Evolutionary conservation across 2,888 invertebrate genomes (phyloP).

Genomic region (Pharmacophagus antenor): DNA sequence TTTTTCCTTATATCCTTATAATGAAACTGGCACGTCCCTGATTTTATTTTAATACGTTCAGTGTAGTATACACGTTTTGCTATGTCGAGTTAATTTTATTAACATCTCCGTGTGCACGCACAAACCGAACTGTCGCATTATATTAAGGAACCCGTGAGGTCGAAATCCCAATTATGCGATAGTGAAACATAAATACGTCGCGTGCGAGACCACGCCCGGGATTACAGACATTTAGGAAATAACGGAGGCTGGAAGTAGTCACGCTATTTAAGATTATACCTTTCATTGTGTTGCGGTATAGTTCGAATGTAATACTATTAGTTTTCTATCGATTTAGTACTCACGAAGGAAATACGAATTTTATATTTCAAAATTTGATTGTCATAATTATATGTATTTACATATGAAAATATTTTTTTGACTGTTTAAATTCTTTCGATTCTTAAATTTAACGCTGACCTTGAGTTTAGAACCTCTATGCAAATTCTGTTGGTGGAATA

Average conservation of each 20-base stretch:
- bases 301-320: too few species aligned
- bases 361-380: too few species aligned
- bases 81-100: slow-evolving; percentile 69
- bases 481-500: too few species aligned
- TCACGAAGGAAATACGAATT: too few species aligned
- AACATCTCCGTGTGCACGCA: slow-evolving; percentile 72
- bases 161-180: slow-evolving; percentile 76
- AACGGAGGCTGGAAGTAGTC: slow-evolving; percentile 2
- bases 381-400: too few species aligned
- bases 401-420: too few species aligned
- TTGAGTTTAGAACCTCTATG: too few species aligned
- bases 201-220: slow-evolving; percentile 55
- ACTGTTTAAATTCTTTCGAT: too few species aligned
- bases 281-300: neutral
- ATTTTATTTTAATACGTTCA: neutral
- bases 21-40: too few species aligned
- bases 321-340: too few species aligned
- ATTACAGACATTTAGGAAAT: slow-evolving; percentile 42
- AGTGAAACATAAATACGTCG: slow-evolving; percentile 66
- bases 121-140: slow-evolving; percentile 66
- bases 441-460: too few species aligned
- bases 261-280: slow-evolving; percentile 9
- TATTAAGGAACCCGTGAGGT: slow-evolving; percentile 65
- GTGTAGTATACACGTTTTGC: neutral
- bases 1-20: too few species aligned